Base-by-base conservation (phyloP, 2,797 vertebrate species). In the Molossus alvarezi region DNA sequence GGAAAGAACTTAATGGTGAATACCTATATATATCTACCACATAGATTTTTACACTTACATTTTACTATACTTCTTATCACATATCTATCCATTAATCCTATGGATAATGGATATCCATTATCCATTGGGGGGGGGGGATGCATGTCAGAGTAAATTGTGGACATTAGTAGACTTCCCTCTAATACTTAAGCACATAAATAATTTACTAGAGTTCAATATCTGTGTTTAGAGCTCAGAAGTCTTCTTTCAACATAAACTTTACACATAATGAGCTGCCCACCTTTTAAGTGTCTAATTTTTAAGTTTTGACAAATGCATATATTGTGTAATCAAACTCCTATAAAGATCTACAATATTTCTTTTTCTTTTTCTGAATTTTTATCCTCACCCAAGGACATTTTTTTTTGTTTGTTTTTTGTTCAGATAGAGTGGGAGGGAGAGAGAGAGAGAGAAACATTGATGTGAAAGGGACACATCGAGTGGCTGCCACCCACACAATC, bases 191-290 rank as follows among this genome's bases (percentile, higher is more conserved):
- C 5, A 33, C 73, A 23, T 21, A 2, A 76, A 37, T 94, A 27
- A 58, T 96, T 96, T 80, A 69, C 13, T 80, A 29, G 76, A 92
- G n/a, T 58, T 96, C 23, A 58, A 0, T 48, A 51, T 90, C 9
- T 91, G 25, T 72, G 80, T 82, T 45, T 45, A 45, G 41, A 45
- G 41, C 41, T 45, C 41, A 45, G 41, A 5, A 65, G 27, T 53
- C 84, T 89, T 83, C 37, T 97, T 91, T 80, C 71, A 37, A 67
- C 14, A 45, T 67, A 84, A 94, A 84, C 55, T 48, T 83, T 92
- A 64, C 0, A 51, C 9, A 53, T 11, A 85, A 2, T 48, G 45
- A 88, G 20, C 48, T 72, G 29, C 87, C 48, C 11, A 65, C 1
- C 21, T 37, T 75, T 81, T 88, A 64, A 76, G 62, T 75, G 5